Evolutionary conservation across 2,113 vertebrate genomes (phyloP).

Genomic region (Litocranius walleri): DNA sequence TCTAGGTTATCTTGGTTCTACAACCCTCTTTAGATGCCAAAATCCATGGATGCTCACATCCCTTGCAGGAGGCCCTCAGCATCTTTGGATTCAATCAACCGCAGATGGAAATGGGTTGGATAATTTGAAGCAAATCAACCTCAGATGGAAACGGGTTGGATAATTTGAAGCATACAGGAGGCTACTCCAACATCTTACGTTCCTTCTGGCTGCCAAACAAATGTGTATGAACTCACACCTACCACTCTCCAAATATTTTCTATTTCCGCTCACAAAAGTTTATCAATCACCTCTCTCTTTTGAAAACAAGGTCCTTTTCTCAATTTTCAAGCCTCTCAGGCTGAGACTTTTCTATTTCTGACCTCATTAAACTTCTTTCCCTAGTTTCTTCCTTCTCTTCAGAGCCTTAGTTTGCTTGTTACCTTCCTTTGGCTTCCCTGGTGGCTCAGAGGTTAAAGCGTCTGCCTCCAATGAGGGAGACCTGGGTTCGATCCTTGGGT

Average conservation of each 20-base stretch:
- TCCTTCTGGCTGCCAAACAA: not conserved
- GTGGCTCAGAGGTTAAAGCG: too few species aligned
- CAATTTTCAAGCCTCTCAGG: not conserved
- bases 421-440: not conserved
- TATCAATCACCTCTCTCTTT: not conserved
- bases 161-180: not conserved
- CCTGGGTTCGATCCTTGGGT: too few species aligned
- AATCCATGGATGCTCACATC: not conserved
- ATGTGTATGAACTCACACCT: not conserved
- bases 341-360: not conserved
- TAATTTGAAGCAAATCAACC: not conserved
- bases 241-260: not conserved
- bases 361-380: not conserved
- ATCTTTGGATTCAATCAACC: not conserved
- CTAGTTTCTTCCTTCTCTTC: not conserved
- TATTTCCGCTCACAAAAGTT: not conserved
- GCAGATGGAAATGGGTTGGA: not conserved
- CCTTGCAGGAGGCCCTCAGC: not conserved
- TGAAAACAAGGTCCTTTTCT: constrained; percentile 5
- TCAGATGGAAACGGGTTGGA: not conserved
- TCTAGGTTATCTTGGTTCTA: not conserved
- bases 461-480: too few species aligned
- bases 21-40: not conserved
- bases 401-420: not conserved
- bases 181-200: not conserved